phyloP scores from a whole-genome alignment of 2,888 invertebrate genomes.

The Ennomos quercinarius region DNA sequence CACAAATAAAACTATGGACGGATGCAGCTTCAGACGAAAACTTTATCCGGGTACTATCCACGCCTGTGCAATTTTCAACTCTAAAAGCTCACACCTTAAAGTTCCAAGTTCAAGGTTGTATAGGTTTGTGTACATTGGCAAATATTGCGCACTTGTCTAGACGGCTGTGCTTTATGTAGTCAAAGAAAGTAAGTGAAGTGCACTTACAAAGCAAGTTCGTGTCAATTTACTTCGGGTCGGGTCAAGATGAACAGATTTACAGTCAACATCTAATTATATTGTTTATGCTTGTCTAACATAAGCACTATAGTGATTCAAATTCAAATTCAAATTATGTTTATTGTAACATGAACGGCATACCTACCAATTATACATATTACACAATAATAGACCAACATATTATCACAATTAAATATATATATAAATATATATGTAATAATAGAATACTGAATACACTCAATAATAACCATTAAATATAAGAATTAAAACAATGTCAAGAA shows the following conservation, averaged over 20 bases:
- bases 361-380: too few species aligned
- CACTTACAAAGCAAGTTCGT: constrained; percentile 11
- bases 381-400: too few species aligned
- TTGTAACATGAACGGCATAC: too few species aligned
- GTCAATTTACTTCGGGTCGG: constrained; percentile 10
- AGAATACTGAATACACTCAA: too few species aligned
- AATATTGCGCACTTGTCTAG: constrained; percentile 38
- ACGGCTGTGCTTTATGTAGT: constrained; percentile 40
- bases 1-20: constrained; percentile 34
- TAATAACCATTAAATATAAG: too few species aligned
- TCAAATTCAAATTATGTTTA: too few species aligned
- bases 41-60: constrained; percentile 22
- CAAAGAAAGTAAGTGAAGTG: constrained; percentile 38
- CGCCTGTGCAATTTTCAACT: background rate
- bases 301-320: too few species aligned
- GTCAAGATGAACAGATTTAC: constrained; percentile 5
- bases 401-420: too few species aligned
- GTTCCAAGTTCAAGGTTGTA: constrained; percentile 5
- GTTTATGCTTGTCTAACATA: background rate
- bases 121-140: constrained; percentile 23
- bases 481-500: too few species aligned
- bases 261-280: constrained; percentile 6
- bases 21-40: constrained; percentile 30
- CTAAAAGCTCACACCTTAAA: background rate
- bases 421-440: too few species aligned